Base-by-base conservation (phyloP, 2,797 vertebrate genomes). In the Chelidonichthys spinosus region DNA sequence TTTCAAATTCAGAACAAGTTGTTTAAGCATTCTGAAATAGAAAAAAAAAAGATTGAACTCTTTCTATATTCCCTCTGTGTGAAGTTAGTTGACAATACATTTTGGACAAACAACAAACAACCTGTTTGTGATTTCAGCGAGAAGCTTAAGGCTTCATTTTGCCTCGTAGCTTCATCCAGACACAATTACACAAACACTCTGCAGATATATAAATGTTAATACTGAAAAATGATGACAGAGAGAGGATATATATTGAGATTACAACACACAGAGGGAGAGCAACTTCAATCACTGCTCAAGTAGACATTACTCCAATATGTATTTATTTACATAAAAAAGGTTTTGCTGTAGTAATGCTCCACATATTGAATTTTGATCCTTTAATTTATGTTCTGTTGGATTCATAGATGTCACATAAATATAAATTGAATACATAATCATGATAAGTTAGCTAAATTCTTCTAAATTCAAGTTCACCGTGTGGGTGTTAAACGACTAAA, bases 61-160 rank as follows among this genome's bases (percentile, higher is more conserved):
- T 15, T 15, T 56, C 18, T 78, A 9, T 62, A 11, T 69, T 53
- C n/a, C 4, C 11, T 33, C 4, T 58, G 25, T 69, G 14, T 49
- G 46, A 13, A 0, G 8, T 18, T 33, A 8, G 11, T 32, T 43
- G 63, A 13, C 14, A 32, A 33, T 7, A 37, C 32, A 36, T 35
- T 35, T 69, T 56, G 25, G 1, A 17, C 17, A 0, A 32, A 44
- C 37, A 33, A 49, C 8, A n/a, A n/a, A n/a, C n/a, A n/a, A n/a
- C n/a, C n/a, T n/a, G n/a, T n/a, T n/a, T 54, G 11, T 54, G 47
- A 33, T 46, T 52, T 2, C 1, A 46, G 0, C 53, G 39, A 36
- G 37, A 35, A 43, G 18, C 37, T 52, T 25, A 50, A 25, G 11
- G 13, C 63, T 74, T 68, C 14, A 49, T 60, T 47, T 10, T n/a